phyloP scores from a whole-genome alignment of 2,888 invertebrate genomes.

The Halictus quadricinctus region DNA sequence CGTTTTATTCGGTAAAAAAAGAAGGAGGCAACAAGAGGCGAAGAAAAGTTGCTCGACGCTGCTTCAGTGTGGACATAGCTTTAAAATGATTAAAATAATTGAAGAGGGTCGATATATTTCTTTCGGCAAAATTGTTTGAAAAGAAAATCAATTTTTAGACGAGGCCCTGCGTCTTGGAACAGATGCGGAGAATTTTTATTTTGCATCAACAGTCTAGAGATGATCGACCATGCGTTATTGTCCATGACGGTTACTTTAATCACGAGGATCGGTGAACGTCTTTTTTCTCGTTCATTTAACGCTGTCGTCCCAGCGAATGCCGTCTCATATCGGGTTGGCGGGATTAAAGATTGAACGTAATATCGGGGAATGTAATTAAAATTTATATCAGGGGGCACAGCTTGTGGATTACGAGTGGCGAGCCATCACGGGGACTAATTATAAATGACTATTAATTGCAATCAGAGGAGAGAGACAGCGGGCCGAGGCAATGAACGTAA shows the following conservation, averaged over 20 bases:
- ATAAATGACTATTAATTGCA: constrained; percentile 72
- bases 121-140: neutral
- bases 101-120: neutral
- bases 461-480: constrained; percentile 60
- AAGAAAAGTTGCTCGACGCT: neutral
- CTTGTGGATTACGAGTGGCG: constrained; percentile 58
- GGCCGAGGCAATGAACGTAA: constrained; percentile 47
- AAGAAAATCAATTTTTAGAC: too few relatives aligned
- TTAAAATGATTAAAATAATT: neutral
- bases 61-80: neutral
- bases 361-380: constrained; percentile 69
- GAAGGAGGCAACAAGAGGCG: too few relatives aligned
- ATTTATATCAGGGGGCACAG: constrained; percentile 67
- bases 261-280: neutral
- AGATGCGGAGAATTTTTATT: too few relatives aligned
- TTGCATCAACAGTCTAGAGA: too few relatives aligned
- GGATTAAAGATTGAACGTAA: constrained; percentile 66
- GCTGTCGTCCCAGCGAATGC: neutral
- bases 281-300: constrained; percentile 27
- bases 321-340: constrained; percentile 52
- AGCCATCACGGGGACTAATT: constrained; percentile 68
- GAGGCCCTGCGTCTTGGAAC: too few relatives aligned
- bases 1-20: too few relatives aligned
- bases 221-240: too few relatives aligned
- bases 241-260: neutral